These are phyloP conservation scores for Anagrus nilaparvatae DNA, from an alignment of 1,140 invertebrate genomes.

Conservation along the genomic window DNA sequence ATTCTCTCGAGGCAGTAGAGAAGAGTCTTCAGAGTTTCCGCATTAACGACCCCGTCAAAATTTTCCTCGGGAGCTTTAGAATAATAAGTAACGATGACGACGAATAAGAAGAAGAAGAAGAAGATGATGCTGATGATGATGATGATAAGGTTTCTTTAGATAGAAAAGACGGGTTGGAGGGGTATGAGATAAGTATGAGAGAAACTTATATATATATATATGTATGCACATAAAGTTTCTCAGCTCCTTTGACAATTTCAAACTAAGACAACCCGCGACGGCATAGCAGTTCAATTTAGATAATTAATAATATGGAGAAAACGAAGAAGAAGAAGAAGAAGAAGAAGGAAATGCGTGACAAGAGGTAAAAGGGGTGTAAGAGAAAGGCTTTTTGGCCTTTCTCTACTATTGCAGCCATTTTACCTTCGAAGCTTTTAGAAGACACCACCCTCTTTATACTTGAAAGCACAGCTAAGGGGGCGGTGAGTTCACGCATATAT, in stretches of 20 bases:
- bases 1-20: background rate
- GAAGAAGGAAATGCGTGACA: slow-evolving; percentile 5
- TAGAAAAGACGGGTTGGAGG: background rate
- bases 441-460: too few species aligned
- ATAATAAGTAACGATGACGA: slow-evolving; percentile 1
- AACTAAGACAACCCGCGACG: slow-evolving; percentile 20
- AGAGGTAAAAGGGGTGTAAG: too few species aligned
- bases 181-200: too few species aligned
- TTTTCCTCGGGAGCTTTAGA: slow-evolving; percentile 14
- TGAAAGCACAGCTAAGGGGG: too few species aligned
- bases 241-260: slow-evolving; percentile 26
- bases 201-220: too few species aligned
- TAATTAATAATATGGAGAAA: slow-evolving; percentile 25
- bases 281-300: slow-evolving; percentile 29
- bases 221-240: too few species aligned
- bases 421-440: too few species aligned
- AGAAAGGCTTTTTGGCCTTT: too few species aligned
- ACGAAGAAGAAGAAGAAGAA: slow-evolving; percentile 7
- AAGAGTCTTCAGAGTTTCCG: slow-evolving; percentile 13
- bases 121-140: background rate
- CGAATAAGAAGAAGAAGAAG: background rate
- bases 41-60: slow-evolving; percentile 16
- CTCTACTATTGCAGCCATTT: too few species aligned
- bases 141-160: background rate
- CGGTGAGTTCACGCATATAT: too few species aligned